Conservation (phyloP, 2,113 vertebrate species). For the Chaenogobius annularis region DNA sequence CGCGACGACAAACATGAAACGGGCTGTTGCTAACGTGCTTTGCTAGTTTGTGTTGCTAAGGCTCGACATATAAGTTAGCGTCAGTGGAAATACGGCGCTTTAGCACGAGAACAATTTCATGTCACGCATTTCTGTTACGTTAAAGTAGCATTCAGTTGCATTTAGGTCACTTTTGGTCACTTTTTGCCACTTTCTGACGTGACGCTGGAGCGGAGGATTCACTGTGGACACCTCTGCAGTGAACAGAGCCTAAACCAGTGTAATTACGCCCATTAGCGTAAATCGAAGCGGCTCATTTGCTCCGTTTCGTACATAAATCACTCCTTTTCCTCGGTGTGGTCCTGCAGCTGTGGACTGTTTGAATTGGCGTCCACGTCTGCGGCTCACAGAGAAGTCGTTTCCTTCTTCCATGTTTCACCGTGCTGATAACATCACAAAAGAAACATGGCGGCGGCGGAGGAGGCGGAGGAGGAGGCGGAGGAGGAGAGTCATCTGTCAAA, state of each 20-base stretch:
- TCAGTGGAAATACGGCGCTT: no score
- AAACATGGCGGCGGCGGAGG: constrained; percentile 49
- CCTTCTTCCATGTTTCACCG: constrained; percentile 69
- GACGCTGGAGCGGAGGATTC: no score
- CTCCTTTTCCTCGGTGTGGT: constrained; percentile 53
- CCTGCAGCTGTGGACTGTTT: constrained; percentile 72
- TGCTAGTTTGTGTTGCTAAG: no score
- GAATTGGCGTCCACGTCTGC: constrained; percentile 67
- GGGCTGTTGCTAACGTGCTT: no score
- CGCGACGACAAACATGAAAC: no score
- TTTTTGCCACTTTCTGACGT: no score
- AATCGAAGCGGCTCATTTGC: constrained; percentile 50
- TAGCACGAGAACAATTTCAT: no score
- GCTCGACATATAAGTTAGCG: no score
- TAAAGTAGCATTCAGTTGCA: no score
- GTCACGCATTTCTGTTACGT: no score
- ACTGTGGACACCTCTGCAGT: background rate
- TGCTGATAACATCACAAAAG: constrained; percentile 74
- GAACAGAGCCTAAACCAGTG: background rate
- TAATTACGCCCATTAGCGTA: constrained; percentile 12
- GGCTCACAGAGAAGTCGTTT: constrained; percentile 67
- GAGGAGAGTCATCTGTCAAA: constrained; percentile 44
- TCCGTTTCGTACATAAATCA: constrained; percentile 46
- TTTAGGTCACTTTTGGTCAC: no score
- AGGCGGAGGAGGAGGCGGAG: no score